Evolutionary conservation across 2,888 invertebrate genomes (phyloP).

Genomic region (Phortica okadai): DNA sequence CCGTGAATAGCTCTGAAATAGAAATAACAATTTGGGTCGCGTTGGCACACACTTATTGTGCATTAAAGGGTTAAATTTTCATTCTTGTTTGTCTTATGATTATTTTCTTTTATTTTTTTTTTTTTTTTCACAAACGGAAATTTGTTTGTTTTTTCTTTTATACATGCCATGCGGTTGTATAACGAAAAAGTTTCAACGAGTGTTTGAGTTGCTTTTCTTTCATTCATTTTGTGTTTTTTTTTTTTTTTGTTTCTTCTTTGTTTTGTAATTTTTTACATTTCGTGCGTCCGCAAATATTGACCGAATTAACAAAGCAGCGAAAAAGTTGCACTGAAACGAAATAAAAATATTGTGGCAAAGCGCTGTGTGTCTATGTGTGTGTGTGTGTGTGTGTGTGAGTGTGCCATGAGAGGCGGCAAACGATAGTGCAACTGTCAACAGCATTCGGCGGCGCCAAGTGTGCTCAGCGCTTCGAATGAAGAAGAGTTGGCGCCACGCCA

Average conservation of each 20-base stretch:
- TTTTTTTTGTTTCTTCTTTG: constrained; percentile 56
- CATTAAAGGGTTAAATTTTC: too few species aligned
- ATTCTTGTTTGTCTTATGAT: too few species aligned
- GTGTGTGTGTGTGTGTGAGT: too few species aligned
- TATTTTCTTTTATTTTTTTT: constrained; percentile 51
- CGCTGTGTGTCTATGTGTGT: background rate
- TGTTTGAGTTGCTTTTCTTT: constrained; percentile 18
- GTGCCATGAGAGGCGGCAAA: background rate
- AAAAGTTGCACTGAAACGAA: background rate
- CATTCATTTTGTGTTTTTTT: constrained; percentile 43
- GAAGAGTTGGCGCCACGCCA: background rate
- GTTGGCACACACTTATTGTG: background rate
- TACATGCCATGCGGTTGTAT: constrained; percentile 18
- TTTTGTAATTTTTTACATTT: constrained; percentile 55
- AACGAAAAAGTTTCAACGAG: constrained; percentile 16
- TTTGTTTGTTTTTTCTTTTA: background rate
- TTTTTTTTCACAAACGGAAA: background rate
- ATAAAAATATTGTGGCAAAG: constrained; percentile 49
- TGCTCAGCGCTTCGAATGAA: background rate
- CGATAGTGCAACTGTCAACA: constrained; percentile 25
- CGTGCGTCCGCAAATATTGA: constrained; percentile 71
- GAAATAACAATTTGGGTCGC: background rate
- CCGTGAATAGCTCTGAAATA: background rate
- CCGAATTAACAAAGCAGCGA: constrained; percentile 67
- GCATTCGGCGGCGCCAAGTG: constrained; percentile 15